Base-by-base conservation (phyloP, 2,113 vertebrate genomes). In the Xiphophorus couchianus region DNA sequence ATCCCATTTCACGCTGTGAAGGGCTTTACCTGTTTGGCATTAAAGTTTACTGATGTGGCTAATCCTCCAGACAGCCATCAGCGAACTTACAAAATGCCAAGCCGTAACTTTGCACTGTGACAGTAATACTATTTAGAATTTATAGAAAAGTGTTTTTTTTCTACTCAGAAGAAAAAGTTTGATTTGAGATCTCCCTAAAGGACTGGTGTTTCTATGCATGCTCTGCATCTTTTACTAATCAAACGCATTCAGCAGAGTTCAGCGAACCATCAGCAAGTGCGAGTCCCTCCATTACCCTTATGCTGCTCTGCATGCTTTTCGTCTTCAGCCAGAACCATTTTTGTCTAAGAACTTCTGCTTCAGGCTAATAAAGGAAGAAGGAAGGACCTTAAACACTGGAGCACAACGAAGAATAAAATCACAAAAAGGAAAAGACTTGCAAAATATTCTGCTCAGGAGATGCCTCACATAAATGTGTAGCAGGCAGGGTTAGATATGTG, bases 1-100 rank as follows among this genome's bases (percentile, higher is more conserved):
- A 90, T 89, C 83, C 90, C 62, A 89, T 90, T 89, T 91, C 85
- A 87, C 84, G 83, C 77, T 77, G 35, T 63, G 78, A 58, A 58
- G 76, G 77, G 31, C 76, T 87, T 87, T 80, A 87, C 88, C 85
- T 87, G 76, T 86, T 87, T 72, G 83, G 80, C 62, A 81, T 88
- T 90, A 81, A 77, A 58, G 69, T 82, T 86, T 71, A 89, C 77
- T 80, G 86, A 90, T 77, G 79, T 81, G 63, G 80, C 73, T 83
- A 87, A 90, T 89, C 89, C 85, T 75, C 66, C 6, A 66, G 83
- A 85, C 84, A 86, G 85, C 81, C 83, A 87, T 86, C 87, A 81
- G 73, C 31, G 73, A 84, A 78, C 74, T 73, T 33, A 73, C 73
- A 82, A 79, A 87, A 83, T 83, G 61, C 70, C 71, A 76, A 82